These are phyloP conservation scores for Norana najaformis DNA, from an alignment of 2,888 invertebrate genomes.

Conservation along the genomic window DNA sequence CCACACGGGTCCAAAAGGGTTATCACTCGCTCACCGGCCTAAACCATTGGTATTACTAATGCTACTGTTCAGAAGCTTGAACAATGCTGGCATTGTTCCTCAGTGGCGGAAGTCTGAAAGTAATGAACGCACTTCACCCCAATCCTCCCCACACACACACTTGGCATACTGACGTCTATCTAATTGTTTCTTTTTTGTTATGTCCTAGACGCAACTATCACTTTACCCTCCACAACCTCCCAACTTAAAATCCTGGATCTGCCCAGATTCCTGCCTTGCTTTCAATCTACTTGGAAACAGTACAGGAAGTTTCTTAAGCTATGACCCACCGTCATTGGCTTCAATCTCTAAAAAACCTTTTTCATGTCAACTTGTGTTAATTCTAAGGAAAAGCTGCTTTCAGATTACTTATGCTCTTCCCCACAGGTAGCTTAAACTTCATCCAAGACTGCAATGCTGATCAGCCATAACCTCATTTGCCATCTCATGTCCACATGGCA, in stretches of 20 bases:
- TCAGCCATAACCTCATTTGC: not conserved
- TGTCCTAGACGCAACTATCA: too few relatives aligned
- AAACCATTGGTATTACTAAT: not conserved
- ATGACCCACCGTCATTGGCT: not conserved
- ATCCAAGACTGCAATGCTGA: not conserved
- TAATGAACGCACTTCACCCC: too few relatives aligned
- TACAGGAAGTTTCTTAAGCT: not conserved
- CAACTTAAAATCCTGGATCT: not conserved
- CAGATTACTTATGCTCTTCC: too few relatives aligned
- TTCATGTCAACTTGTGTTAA: not conserved
- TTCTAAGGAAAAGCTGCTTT: too few relatives aligned
- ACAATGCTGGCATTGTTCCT: slow-evolving; percentile 1
- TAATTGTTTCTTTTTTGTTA: not conserved
- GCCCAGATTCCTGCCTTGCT: not conserved
- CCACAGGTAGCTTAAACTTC: not conserved
- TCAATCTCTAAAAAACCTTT: not conserved
- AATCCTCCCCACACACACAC: not conserved
- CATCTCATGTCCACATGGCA: too few relatives aligned
- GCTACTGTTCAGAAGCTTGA: not conserved
- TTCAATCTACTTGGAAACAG: not conserved
- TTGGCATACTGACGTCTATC: not conserved
- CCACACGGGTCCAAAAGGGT: not conserved
- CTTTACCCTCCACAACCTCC: not conserved
- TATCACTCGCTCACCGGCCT: not conserved
- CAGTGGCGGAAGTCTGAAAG: not conserved